These are phyloP conservation scores for Nebria brevicollis DNA, from an alignment of 2,888 invertebrate species.

Conservation along the genomic window DNA sequence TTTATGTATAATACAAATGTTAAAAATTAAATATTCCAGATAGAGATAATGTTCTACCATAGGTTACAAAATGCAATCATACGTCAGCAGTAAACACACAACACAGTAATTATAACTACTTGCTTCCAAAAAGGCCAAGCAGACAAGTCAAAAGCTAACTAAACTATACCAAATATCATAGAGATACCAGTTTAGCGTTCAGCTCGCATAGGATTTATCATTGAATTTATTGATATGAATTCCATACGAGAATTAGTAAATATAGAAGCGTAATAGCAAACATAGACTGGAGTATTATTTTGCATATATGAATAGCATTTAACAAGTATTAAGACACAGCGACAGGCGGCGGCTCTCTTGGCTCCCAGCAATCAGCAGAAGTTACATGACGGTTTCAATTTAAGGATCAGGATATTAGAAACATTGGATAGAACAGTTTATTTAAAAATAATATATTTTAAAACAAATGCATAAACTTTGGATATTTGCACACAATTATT, in stretches of 20 bases:
- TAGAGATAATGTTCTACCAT: background rate
- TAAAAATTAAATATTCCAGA: background rate
- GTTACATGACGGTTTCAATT: background rate
- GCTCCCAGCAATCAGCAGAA: background rate
- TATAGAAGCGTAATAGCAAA: conserved; percentile 28
- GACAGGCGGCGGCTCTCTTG: background rate
- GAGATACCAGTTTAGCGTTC: background rate
- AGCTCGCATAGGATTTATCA: background rate
- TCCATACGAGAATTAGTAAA: conserved; percentile 28
- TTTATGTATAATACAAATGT: conserved; percentile 9
- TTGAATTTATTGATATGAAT: background rate
- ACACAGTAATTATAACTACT: conserved; percentile 26
- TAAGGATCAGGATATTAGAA: conserved; percentile 8
- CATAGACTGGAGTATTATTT: conserved; percentile 19
- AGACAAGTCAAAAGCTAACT: conserved; percentile 43
- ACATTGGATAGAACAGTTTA: background rate
- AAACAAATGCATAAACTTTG: too few species aligned
- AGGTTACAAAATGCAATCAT: background rate
- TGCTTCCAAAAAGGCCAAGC: conserved; percentile 41
- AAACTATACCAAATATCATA: conserved; percentile 8
- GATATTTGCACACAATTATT: too few species aligned
- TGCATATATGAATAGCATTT: background rate
- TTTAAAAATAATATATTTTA: background rate
- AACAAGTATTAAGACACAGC: background rate
- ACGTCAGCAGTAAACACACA: background rate